Base-by-base conservation (phyloP, 2,888 invertebrate species). In the Parnassius apollo region DNA sequence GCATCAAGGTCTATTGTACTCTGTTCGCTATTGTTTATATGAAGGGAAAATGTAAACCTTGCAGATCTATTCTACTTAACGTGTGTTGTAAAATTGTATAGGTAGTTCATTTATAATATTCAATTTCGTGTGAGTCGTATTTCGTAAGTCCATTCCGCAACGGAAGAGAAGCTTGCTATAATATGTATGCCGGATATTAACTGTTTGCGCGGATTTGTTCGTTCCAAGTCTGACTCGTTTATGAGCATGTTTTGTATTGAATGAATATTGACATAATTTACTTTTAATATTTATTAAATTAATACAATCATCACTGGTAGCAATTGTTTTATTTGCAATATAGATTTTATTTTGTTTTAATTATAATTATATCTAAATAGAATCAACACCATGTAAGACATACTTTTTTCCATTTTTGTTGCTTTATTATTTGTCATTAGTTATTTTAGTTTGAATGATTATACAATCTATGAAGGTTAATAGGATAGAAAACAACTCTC, bases 1-100 rank as follows among this genome's bases (percentile, higher is more conserved):
- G 58, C 69, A 65, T 65, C 70, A 71, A 70, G 72, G 69, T 66
- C 65, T 53, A 42, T 59, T 51, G 22, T 60, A 59, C 53, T 51
- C 54, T 59, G 61, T 66, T 45, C 62, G 63, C 65, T 62, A 60
- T 60, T 55, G 62, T 64, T 59, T 18, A 49, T 60, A 53, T 52
- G 60, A 60, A 55, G 45, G 55, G 58, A 59, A 62, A 45, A 63
- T 55, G 44, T 35, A n/a, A 56, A 59, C 63, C 59, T 63, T 56
- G 46, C 57, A 35, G 53, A 48, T 54, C 48, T 7, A 42, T 60
- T 42, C 12, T 42, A 9, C 53, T 53, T 52, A 57, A 7, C 35
- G 18, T 18, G n/a, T 13, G 52, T 46, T 9, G 22, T 46, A 35
- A 35, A 35, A 35, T 35, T 52, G 9, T 1, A 11, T 46, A 8